phyloP scores from a whole-genome alignment of 2,113 vertebrate genomes.

The Saguinus imperator region DNA sequence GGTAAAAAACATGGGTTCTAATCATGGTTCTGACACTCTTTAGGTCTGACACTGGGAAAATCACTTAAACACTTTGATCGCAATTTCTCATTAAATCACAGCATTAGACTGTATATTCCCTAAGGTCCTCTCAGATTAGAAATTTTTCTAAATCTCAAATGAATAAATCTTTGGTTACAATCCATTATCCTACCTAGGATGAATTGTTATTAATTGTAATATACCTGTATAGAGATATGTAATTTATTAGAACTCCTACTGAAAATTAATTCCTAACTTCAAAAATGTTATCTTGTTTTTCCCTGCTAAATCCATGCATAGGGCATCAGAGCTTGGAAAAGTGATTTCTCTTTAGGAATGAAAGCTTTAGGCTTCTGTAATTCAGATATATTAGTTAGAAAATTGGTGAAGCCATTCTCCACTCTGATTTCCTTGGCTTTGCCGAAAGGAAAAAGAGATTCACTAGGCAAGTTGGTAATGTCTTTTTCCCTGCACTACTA shows the following conservation, averaged over 20 bases:
- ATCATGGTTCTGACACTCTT: neutral
- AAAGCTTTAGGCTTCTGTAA: neutral
- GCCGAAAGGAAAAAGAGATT: neutral
- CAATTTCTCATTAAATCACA: neutral
- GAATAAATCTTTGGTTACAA: neutral
- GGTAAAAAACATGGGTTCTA: neutral
- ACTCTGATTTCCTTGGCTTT: neutral
- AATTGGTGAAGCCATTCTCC: neutral
- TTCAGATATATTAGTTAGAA: neutral
- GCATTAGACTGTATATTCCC: neutral
- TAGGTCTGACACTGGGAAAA: neutral
- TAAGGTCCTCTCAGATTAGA: neutral
- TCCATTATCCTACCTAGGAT: neutral
- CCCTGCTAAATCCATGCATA: neutral
- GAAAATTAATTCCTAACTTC: neutral
- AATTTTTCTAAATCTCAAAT: neutral
- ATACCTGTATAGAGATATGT: neutral
- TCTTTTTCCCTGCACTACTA: neutral
- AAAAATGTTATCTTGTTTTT: constrained; percentile 4
- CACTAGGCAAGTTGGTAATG: neutral
- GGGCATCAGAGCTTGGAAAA: neutral
- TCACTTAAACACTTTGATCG: neutral
- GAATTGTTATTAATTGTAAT: neutral
- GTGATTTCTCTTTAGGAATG: neutral
- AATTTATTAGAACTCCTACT: neutral